A percentile compares a stretch with the other conserved stretches of the same genome.
Evolutionary conservation across 1,140 invertebrate species (phyloP).

Genomic region (Oedothorax gibbosus): DNA sequence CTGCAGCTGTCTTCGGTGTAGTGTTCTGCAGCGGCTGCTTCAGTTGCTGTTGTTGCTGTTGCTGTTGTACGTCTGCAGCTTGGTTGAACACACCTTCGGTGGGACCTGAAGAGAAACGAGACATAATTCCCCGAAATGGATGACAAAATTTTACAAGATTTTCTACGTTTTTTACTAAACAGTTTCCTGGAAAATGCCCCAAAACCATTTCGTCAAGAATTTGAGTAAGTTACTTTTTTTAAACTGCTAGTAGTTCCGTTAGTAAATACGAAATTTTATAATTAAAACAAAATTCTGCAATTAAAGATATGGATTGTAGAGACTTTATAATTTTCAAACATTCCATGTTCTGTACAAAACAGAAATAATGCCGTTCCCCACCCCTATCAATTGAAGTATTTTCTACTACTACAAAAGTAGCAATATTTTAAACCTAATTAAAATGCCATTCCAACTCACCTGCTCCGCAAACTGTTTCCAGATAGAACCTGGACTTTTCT

Average conservation of each 20-base stretch:
- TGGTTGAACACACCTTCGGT: constrained; percentile 31
- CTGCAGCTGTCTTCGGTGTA: constrained; percentile 52
- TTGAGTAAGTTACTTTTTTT: background rate
- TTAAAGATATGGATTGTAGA: too few species aligned
- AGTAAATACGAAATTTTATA: too few species aligned
- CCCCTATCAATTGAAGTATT: too few species aligned
- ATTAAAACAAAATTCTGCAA: too few species aligned
- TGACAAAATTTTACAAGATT: background rate
- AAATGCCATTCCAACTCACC: constrained; percentile 7
- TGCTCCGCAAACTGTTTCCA: constrained; percentile 53
- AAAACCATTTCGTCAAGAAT: background rate
- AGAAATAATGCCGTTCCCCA: too few species aligned
- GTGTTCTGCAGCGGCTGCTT: constrained; percentile 6
- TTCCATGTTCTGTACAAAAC: too few species aligned
- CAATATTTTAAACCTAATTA: too few species aligned
- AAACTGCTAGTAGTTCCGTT: background rate
- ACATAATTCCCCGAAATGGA: background rate
- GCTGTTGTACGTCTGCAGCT: constrained; percentile 30
- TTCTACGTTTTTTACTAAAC: background rate
- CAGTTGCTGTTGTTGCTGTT: background rate
- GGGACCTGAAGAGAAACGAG: constrained; percentile 9
- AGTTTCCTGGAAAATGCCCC: background rate
- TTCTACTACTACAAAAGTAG: too few species aligned
- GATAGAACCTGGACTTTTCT: constrained; percentile 47
- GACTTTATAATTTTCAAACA: too few species aligned